These are phyloP conservation scores for Cheilosia variabilis DNA, from an alignment of 2,888 invertebrate species.

Conservation along the genomic window DNA sequence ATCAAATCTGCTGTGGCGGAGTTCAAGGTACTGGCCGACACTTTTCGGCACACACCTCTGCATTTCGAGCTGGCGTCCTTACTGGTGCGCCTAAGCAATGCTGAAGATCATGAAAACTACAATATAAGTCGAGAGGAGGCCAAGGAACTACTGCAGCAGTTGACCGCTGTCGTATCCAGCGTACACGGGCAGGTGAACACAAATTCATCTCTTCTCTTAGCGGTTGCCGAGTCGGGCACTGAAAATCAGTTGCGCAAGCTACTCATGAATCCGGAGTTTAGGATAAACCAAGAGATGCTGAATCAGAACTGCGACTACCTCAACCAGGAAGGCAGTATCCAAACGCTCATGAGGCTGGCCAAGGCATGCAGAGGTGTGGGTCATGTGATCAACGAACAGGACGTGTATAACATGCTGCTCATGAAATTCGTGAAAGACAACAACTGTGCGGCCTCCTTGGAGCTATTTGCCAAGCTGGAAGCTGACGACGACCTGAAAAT, in stretches of 20 bases:
- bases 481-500: slow-evolving; percentile 80
- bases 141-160: slow-evolving; percentile 81
- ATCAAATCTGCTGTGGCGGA: slow-evolving; percentile 84
- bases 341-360: slow-evolving; percentile 80
- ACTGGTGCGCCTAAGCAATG: slow-evolving; percentile 81
- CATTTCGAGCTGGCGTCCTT: slow-evolving; percentile 86
- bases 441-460: slow-evolving; percentile 79
- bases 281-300: slow-evolving; percentile 85
- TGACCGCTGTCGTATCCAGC: slow-evolving; percentile 80
- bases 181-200: slow-evolving; percentile 84
- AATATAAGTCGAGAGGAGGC: slow-evolving; percentile 78
- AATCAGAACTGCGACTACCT: slow-evolving; percentile 85
- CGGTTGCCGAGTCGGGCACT: slow-evolving; percentile 84
- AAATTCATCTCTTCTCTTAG: slow-evolving; percentile 83
- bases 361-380: slow-evolving; percentile 80
- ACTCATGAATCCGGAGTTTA: slow-evolving; percentile 85
- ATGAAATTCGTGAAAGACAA: slow-evolving; percentile 80
- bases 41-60: slow-evolving; percentile 87
- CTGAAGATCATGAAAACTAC: slow-evolving; percentile 75
- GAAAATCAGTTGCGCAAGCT: slow-evolving; percentile 84
- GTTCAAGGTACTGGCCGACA: slow-evolving; percentile 84
- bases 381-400: slow-evolving; percentile 81
- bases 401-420: slow-evolving; percentile 81
- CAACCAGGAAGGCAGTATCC: slow-evolving; percentile 80
- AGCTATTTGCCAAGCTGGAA: slow-evolving; percentile 81